Base-by-base conservation (phyloP, 2,797 vertebrate species). In the Lemur catta region DNA sequence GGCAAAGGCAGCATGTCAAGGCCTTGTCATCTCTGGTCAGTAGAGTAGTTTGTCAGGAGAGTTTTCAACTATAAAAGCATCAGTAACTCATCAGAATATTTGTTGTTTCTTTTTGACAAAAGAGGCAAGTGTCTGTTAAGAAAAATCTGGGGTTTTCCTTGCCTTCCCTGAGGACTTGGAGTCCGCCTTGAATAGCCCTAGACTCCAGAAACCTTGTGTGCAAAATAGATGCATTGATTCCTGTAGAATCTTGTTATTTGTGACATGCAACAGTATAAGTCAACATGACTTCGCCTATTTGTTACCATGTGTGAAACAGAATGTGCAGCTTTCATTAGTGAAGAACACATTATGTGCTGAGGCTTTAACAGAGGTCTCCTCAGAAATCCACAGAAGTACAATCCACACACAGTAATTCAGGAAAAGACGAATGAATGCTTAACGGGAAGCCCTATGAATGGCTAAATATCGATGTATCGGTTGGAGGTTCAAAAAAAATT, bases 21-120 rank as follows among this genome's bases (percentile, higher is more conserved):
- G 80, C 91, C 96, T 97, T 98, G 97, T 98, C 98, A 98, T 97
- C 95, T 98, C 74, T 96, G 97, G 95, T 98, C 98, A 98, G 94
- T 43, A 79, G 90, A 98, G 84, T 97, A 97, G 97, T 98, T 98
- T 98, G 95, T 98, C 97, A 97, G 95, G 94, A 98, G 97, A 97
- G 71, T 96, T 98, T 98, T 98, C 93, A 96, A 86, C 95, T 97
- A 96, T 78, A 97, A 98, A 97, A 98, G 71, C 96, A 96, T 98
- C 97, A 94, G 97, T 96, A 98, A 97, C 95, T 97, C 92, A 98
- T 97, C 91, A 97, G 98, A 98, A 97, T 98, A 98, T 97, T 97
- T 98, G 94, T 75, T 98, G 96, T 96, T 96, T 85, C 91, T 96
- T 96, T 97, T 95, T 97, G 95, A 98, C 97, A 98, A 97, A 97